These are phyloP conservation scores for Malacoctenus gilli DNA, from an alignment of 2,797 vertebrate genomes.

Conservation along the genomic window DNA sequence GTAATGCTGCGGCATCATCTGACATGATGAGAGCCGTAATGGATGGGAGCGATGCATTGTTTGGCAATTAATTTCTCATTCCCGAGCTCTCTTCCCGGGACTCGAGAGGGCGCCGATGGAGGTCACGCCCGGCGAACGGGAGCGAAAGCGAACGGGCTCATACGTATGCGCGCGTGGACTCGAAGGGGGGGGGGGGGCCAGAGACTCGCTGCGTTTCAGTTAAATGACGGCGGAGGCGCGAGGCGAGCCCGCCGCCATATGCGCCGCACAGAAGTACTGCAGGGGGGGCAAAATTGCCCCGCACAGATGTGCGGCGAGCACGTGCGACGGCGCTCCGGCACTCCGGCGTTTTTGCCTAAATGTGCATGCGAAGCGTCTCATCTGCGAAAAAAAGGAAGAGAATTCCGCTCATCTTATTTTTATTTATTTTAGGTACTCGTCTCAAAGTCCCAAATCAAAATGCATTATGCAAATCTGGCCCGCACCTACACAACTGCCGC, in stretches of 20 bases:
- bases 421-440: no score
- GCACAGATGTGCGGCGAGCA: slow-evolving; percentile 17
- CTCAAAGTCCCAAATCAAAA: slow-evolving; percentile 1
- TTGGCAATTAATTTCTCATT: slow-evolving; percentile 91
- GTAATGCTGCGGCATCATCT: slow-evolving; percentile 88
- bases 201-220: slow-evolving; percentile 46
- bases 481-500: background rate
- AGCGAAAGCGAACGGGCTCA: slow-evolving; percentile 40
- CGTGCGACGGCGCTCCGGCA: slow-evolving; percentile 2
- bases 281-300: slow-evolving; percentile 10
- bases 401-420: background rate
- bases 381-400: background rate
- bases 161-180: slow-evolving; percentile 60
- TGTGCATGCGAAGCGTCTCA: background rate
- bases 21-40: slow-evolving; percentile 90
- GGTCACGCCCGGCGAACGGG: slow-evolving; percentile 63
- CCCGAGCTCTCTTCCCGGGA: slow-evolving; percentile 53
- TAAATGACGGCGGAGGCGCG: slow-evolving; percentile 52
- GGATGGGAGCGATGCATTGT: slow-evolving; percentile 87
- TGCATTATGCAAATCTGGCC: slow-evolving; percentile 3
- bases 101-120: slow-evolving; percentile 67
- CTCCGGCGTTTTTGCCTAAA: background rate
- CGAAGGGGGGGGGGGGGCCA: slow-evolving; percentile 25
- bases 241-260: slow-evolving; percentile 33
- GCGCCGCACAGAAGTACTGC: slow-evolving; percentile 14